A percentile compares a stretch with the other conserved stretches of the same genome.
Evolutionary conservation across 2,888 invertebrate genomes (phyloP).

Genomic region (Coremacera marginata): DNA sequence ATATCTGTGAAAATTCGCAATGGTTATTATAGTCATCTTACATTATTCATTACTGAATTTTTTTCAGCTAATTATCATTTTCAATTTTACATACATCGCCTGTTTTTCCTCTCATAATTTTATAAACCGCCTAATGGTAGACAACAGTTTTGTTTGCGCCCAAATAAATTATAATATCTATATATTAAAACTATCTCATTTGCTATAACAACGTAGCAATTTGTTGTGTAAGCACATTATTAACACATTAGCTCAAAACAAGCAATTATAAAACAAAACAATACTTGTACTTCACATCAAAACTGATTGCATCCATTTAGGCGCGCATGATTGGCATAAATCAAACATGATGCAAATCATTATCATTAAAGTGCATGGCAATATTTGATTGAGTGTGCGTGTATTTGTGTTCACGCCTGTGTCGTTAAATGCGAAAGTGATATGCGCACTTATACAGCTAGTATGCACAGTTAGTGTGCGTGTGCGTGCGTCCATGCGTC

Average conservation of each 20-base stretch:
- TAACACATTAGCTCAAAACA: background rate
- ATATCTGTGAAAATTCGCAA: too few relatives aligned
- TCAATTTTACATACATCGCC: too few relatives aligned
- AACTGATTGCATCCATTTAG: background rate
- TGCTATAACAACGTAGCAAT: background rate
- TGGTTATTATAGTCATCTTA: too few relatives aligned
- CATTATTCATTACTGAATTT: too few relatives aligned
- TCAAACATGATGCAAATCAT: constrained; percentile 21
- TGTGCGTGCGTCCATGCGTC: background rate
- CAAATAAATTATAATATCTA: background rate
- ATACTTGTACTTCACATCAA: too few relatives aligned
- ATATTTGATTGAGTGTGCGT: background rate
- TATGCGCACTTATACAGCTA: too few relatives aligned
- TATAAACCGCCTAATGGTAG: background rate
- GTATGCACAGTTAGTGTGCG: background rate
- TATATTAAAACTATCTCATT: background rate
- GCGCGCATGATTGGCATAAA: constrained; percentile 5
- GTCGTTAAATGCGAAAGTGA: too few relatives aligned
- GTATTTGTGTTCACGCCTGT: background rate
- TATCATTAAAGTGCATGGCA: background rate
- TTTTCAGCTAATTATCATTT: too few relatives aligned
- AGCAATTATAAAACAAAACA: background rate
- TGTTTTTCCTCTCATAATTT: too few relatives aligned
- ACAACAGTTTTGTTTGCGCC: background rate
- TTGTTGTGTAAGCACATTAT: background rate